Evolutionary conservation across 2,113 vertebrate species (phyloP), one percentile per base, ranked within the genome.

Genomic region (Oenanthe oenanthe): DNA sequence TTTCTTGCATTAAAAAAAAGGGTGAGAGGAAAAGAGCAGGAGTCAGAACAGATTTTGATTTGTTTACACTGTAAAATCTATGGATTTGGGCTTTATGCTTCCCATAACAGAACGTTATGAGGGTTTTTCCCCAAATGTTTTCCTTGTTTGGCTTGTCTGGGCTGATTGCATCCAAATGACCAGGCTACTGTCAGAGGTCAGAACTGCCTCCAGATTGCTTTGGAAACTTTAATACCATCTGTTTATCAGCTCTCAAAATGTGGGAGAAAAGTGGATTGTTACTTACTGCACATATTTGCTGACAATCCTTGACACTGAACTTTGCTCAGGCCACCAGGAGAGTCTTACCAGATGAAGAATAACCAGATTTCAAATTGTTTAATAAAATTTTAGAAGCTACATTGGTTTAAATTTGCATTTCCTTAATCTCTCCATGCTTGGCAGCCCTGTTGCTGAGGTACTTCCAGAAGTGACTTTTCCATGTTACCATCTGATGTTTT

Each of bases 171-270:
- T 80, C 57, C 50, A 77, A 86, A 77, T 62, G 80, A 81, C 60
- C 68, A 89, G 72, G 70, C 26, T 78, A 43, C 65, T 92, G 91
- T 54, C 20, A 29, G 34, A 57, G 65, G 65, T 85, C 76, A 92
- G 63, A 94, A 51, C 32, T 88, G 24, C 67, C 82, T 92, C 71
- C 72, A 90, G 14, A 79, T 78, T 63, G 60, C 83, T 96, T 91
- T 92, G 48, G 81, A 75, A 81, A 56, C 36, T 84, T 78, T 21
- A 68, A 40, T 81, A 54, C 73, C n/a, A 71, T 88, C 84, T 95
- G 79, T 72, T 96, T 82, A 38, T 85, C 20, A 74, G 38, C 22
- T 73, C 63, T 91, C 54, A 77, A 62, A 88, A 66, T 29, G 9
- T 0, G 1, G 13, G 17, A 79, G 42, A 40, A 53, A 54, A 34